Percentiles rank a stretch among this genome's conserved stretches.
These are phyloP conservation scores for Polyploca ridens DNA, from an alignment of 2,888 invertebrate species.

Conservation along the genomic window DNA sequence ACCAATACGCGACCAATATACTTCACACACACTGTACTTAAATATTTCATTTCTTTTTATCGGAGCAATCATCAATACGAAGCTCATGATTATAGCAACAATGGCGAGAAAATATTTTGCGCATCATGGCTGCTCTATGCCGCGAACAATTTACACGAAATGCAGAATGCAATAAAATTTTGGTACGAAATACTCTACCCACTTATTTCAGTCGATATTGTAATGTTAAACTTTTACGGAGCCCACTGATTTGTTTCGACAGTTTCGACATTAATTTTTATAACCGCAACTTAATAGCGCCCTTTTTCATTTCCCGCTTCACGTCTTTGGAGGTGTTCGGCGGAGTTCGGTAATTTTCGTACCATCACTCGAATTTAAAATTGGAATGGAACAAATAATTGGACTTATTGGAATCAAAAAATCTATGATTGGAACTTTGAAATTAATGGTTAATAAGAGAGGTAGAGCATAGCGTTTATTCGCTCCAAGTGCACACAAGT, in stretches of 20 bases:
- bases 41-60: conserved; percentile 3
- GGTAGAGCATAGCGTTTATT: too few species aligned
- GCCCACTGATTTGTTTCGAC: conserved; percentile 42
- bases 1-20: too few species aligned
- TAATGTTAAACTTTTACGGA: conserved; percentile 34
- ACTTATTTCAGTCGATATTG: conserved; percentile 23
- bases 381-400: too few species aligned
- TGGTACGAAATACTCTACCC: conserved; percentile 21
- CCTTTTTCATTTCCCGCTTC: conserved; percentile 30
- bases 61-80: conserved; percentile 1
- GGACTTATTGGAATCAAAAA: too few species aligned
- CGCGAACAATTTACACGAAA: conserved; percentile 15
- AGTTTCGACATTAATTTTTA: conserved; percentile 45
- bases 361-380: too few species aligned
- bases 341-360: neutral
- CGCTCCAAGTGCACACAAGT: too few species aligned
- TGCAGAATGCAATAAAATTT: conserved; percentile 27
- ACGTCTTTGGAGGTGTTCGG: conserved; percentile 16
- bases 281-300: conserved; percentile 38
- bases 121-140: neutral
- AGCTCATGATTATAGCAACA: conserved; percentile 9
- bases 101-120: neutral
- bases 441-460: too few species aligned
- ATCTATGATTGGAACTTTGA: neutral
- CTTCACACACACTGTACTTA: neutral